Base-by-base conservation (phyloP, 2,888 invertebrate genomes). In the Aproaerema taeniolella region DNA sequence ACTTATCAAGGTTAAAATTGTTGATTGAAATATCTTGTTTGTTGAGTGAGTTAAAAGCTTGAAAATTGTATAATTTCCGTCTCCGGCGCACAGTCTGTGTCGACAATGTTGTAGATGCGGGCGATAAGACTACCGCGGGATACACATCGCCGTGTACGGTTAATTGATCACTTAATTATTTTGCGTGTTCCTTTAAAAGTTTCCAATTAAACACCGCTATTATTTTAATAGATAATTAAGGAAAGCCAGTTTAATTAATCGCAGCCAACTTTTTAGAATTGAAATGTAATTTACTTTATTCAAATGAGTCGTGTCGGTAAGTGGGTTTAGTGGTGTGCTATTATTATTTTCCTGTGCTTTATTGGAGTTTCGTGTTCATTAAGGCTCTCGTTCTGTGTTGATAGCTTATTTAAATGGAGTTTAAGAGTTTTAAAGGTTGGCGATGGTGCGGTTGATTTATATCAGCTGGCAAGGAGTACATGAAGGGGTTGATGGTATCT, bases 111-210 rank as follows among this genome's bases (percentile, higher is more conserved):
- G 73, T 71, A 67, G 76, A 75, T 74, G 65, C 49, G 42, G 50
- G 49, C 38, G 77, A 76, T 77, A 77, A 67, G 47, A 47, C 55
- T 46, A 53, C 69, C 67, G 64, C 64, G 67, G 61, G 65, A 67
- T 68, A 68, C 59, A 67, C 66, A 62, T 66, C 68, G 67, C 54
- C 67, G 63, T 75, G 74, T 78, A 70, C 64, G 53, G 73, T 77
- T 80, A 85, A 83, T 85, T 80, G 79, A 82, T 76, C 77, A 74
- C 81, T 81, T 81, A 78, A 82, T 82, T 81, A 82, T 81, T 80
- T 82, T 70, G 79, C 78, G 69, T 81, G 79, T 79, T 66, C 63
- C 53, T 67, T 71, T 69, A 71, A 75, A 75, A 78, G 65, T 69
- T 68, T 70, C 75, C 75, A 82, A 80, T 82, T 81, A 77, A 82